Evolutionary conservation across 53 echinoderm and acorn worm genomes (phyloP).

Genomic region (Mesocentrotus franciscanus): DNA sequence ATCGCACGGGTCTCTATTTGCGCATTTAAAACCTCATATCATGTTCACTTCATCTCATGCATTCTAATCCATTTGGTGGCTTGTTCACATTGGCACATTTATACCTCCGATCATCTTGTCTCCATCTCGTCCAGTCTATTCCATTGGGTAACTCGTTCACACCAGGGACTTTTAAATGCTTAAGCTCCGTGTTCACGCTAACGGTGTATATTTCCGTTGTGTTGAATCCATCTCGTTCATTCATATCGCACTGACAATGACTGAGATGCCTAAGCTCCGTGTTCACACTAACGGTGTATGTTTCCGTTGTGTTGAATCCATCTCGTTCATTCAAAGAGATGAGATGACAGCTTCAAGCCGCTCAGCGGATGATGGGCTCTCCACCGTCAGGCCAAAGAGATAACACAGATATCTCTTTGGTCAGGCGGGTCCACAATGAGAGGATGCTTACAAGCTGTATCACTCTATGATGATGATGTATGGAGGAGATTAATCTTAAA

Average conservation of each 20-base stretch:
- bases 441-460: neutral
- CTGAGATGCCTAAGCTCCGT: neutral
- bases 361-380: neutral
- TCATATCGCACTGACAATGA: neutral
- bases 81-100: neutral
- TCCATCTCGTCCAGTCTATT: no score
- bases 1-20: no score
- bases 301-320: neutral
- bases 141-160: no score
- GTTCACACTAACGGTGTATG: no score
- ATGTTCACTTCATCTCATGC: no score
- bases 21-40: no score
- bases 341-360: slow-evolving; percentile 4
- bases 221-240: neutral
- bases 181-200: no score
- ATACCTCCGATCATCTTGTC: neutral
- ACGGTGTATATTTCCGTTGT: neutral
- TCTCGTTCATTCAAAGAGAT: neutral
- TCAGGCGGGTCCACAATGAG: slow-evolving; percentile 1
- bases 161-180: no score
- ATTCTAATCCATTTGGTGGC: neutral
- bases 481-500: neutral
- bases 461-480: neutral
- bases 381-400: neutral
- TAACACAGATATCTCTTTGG: no score